Conservation (phyloP, 2,797 vertebrate genomes). For the Cichlasoma orientale region DNA sequence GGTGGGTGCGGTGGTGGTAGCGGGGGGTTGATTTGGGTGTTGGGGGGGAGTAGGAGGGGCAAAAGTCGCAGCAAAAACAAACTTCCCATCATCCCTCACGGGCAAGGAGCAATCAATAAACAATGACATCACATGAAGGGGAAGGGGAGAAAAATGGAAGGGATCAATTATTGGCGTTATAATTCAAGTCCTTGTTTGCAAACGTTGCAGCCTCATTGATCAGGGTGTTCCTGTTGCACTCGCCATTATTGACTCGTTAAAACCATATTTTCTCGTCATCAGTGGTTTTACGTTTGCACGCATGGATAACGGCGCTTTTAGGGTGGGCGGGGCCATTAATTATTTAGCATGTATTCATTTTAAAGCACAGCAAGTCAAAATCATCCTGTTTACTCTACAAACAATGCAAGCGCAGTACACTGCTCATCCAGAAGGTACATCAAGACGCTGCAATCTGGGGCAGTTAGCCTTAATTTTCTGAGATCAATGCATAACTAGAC, state of each 20-base stretch:
- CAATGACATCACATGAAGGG: constrained; percentile 78
- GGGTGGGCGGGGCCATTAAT: constrained; percentile 67
- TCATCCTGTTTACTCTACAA: constrained; percentile 71
- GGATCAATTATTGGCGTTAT: constrained; percentile 84
- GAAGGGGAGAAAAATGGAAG: constrained; percentile 57
- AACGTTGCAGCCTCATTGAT: constrained; percentile 83
- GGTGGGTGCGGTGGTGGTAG: constrained; percentile 80
- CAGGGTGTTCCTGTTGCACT: constrained; percentile 77
- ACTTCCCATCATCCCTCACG: constrained; percentile 79
- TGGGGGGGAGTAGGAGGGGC: constrained; percentile 72
- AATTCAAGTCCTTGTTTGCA: constrained; percentile 86
- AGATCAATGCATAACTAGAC: constrained; percentile 80
- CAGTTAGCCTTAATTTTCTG: constrained; percentile 78
- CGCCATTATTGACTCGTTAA: constrained; percentile 84
- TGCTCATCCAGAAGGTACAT: constrained; percentile 78
- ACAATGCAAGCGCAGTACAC: constrained; percentile 58
- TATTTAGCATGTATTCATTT: constrained; percentile 79
- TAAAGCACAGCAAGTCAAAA: constrained; percentile 70
- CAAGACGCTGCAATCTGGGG: constrained; percentile 75
- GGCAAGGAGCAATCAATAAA: constrained; percentile 73
- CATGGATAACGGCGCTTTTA: constrained; percentile 71
- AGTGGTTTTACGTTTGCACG: constrained; percentile 73
- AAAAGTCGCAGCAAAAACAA: constrained; percentile 89
- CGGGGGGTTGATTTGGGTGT: constrained; percentile 50
- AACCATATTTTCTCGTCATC: constrained; percentile 84